Percentiles rank a stretch among this genome's conserved stretches.
Evolutionary conservation across 2,888 invertebrate species (phyloP).

Genomic region (Automeris io): DNA sequence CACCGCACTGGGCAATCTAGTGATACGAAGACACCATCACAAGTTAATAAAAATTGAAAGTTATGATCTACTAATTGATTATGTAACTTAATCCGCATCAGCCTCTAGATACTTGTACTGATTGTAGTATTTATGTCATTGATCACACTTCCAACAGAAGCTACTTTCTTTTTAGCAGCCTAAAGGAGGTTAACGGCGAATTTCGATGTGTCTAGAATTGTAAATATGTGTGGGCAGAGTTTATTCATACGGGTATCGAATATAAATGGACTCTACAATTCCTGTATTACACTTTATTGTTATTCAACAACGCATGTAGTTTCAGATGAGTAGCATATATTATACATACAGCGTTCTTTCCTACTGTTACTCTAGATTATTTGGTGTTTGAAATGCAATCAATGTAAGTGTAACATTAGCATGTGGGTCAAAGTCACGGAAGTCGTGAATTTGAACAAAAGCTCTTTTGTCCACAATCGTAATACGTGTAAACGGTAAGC

Average conservation of each 20-base stretch:
- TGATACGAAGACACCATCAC: too few species aligned
- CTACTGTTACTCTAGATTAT: not conserved
- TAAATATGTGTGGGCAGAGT: conserved; percentile 36
- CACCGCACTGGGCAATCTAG: too few species aligned
- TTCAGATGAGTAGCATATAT: not conserved
- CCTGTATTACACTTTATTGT: conserved; percentile 10
- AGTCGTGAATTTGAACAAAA: not conserved
- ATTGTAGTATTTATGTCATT: conserved; percentile 2
- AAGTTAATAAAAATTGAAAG: conserved; percentile 4
- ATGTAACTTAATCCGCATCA: too few species aligned
- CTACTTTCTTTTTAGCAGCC: conserved; percentile 64
- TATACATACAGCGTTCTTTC: too few species aligned
- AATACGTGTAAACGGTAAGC: too few species aligned
- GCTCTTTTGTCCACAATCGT: too few species aligned
- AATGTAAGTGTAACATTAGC: not conserved
- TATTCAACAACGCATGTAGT: not conserved
- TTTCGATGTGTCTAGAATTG: conserved; percentile 57
- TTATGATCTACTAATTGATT: too few species aligned
- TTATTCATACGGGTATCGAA: conserved; percentile 35
- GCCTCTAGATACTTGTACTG: conserved; percentile 9
- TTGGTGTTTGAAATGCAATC: not conserved
- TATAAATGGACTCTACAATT: conserved; percentile 37
- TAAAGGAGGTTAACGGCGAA: conserved; percentile 68
- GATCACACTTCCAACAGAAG: conserved; percentile 19
- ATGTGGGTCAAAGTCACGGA: not conserved